Percentiles rank a stretch among this genome's conserved stretches.
These are phyloP conservation scores for Pyralis farinalis DNA, from an alignment of 2,888 invertebrate species.

Conservation along the genomic window DNA sequence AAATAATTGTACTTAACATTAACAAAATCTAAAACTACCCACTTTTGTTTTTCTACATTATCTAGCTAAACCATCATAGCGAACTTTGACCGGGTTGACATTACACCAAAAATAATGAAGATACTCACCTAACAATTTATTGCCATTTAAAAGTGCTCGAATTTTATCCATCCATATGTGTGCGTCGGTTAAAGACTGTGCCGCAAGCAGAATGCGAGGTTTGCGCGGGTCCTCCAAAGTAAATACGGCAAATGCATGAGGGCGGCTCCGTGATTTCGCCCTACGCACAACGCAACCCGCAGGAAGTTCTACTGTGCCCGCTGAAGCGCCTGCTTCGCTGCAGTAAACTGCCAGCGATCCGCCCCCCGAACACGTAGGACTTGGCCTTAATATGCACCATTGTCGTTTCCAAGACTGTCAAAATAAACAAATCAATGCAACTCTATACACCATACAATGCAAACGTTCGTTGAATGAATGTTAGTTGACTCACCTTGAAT, in stretches of 20 bases:
- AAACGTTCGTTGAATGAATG: conserved; percentile 18
- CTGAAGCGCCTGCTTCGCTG: conserved; percentile 68
- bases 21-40: no score
- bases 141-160: conserved; percentile 68
- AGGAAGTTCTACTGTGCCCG: conserved; percentile 78
- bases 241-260: conserved; percentile 86
- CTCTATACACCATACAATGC: conserved; percentile 20
- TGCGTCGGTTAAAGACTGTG: conserved; percentile 82
- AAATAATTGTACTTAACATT: no score
- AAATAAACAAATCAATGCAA: conserved; percentile 40
- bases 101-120: conserved; percentile 9
- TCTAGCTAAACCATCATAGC: no score
- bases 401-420: conserved; percentile 83
- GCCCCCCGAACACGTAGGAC: conserved; percentile 72
- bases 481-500: conserved; percentile 78
- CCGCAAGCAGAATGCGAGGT: conserved; percentile 84
- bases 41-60: no score
- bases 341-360: conserved; percentile 79
- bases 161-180: conserved; percentile 87
- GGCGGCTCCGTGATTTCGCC: conserved; percentile 84
- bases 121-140: conserved; percentile 55
- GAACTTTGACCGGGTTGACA: conserved; percentile 7
- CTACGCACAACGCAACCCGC: conserved; percentile 81
- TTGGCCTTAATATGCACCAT: conserved; percentile 83
- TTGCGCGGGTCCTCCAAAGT: conserved; percentile 78